Evolutionary conservation across 2,113 vertebrate species (phyloP).

Genomic region (Struthidea cinerea): DNA sequence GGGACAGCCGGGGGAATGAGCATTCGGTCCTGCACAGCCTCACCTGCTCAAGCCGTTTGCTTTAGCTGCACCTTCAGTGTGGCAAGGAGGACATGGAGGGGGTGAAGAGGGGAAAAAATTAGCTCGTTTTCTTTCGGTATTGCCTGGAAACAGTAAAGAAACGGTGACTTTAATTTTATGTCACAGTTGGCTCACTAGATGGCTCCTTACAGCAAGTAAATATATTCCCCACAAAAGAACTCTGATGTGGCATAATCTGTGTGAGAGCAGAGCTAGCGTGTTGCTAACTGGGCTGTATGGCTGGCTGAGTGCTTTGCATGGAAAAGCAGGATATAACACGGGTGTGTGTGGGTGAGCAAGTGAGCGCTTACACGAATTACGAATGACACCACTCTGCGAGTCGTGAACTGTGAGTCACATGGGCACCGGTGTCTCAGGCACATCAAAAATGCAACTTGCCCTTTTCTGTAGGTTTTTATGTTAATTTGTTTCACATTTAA

Average conservation of each 20-base stretch:
- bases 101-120: accelerated
- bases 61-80: background rate
- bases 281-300: background rate
- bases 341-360: background rate
- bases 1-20: background rate
- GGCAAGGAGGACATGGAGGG: background rate
- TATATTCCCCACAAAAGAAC: background rate
- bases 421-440: background rate
- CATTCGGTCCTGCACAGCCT: accelerated
- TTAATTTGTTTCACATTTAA: background rate
- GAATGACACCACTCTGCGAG: background rate
- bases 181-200: no score
- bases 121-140: background rate
- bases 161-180: no score
- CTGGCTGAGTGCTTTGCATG: background rate
- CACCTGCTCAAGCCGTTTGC: background rate
- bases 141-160: background rate
- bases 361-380: background rate
- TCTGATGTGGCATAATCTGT: background rate
- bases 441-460: background rate
- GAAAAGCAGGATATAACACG: background rate
- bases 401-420: slow-evolving; percentile 2
- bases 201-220: slow-evolving; percentile 60
- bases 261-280: background rate
- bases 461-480: background rate